Percentiles rank a stretch among this genome's conserved stretches.
phyloP scores from a whole-genome alignment of 92 coral and sea anemone genomes.

The Scolanthus callimorphus region DNA sequence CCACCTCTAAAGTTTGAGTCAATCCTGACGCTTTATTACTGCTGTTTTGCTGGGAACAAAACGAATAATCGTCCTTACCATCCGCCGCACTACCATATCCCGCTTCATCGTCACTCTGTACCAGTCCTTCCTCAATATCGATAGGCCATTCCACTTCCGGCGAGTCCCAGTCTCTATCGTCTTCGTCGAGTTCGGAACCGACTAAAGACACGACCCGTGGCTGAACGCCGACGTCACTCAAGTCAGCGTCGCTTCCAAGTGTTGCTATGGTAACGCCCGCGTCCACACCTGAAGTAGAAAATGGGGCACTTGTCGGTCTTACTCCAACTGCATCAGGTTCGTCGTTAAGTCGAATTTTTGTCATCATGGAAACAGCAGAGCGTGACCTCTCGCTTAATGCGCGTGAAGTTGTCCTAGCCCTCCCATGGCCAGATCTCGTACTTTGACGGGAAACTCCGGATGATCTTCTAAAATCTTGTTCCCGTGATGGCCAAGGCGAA shows the following conservation, averaged over 20 bases:
- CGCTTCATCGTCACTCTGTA: conserved; percentile 18
- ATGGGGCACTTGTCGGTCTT: conserved; percentile 22
- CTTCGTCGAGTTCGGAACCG: conserved; percentile 30
- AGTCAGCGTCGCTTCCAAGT: conserved; percentile 69
- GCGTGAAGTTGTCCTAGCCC: not conserved
- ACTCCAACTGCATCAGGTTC: conserved; percentile 2
- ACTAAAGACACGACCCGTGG: conserved; percentile 43
- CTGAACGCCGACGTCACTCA: conserved; percentile 42
- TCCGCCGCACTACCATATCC: conserved; percentile 40
- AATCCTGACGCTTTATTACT: no score
- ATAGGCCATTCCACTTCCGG: conserved; percentile 62
- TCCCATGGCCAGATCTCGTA: not conserved
- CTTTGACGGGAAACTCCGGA: conserved; percentile 1
- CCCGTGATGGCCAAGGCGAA: conserved; percentile 3
- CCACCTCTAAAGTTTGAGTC: no score
- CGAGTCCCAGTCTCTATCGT: conserved; percentile 41
- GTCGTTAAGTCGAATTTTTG: not conserved
- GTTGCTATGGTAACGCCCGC: conserved; percentile 49
- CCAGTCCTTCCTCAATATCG: conserved; percentile 23
- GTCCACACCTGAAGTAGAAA: conserved; percentile 24
- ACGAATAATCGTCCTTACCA: no score
- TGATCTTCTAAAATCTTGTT: not conserved
- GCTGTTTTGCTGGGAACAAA: no score
- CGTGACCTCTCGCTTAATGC: not conserved
- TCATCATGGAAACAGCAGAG: not conserved